Evolutionary conservation across 2,888 invertebrate genomes (phyloP), one percentile per base, ranked within the genome.

Genomic region (Agriopis marginaria): DNA sequence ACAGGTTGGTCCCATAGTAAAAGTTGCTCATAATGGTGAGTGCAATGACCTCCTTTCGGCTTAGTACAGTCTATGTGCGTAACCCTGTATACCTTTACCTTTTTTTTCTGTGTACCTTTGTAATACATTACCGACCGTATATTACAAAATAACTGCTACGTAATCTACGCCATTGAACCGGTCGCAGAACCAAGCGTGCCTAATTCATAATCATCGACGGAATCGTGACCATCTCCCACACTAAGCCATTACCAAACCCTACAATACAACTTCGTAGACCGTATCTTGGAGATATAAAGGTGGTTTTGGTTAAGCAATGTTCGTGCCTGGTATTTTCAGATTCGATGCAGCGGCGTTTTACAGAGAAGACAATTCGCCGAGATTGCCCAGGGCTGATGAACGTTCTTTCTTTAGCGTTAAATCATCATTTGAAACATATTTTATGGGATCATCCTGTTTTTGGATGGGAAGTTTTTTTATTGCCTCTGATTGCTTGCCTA

Each of bases 181-280:
- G 42, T 56, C 55, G 75, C 70, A 66, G 77, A 71, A 47, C 72
- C 73, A 70, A 85, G 80, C 87, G 87, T 82, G 76, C 81, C 87
- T 87, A 89, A 89, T 89, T 87, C 87, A 84, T 89, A 89, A 89
- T 89, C 88, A 88, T 87, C 87, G 82, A 79, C 47, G 63, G 63
- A 63, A 55, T 70, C 70, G 71, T 68, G 63, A 67, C 68, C 54
- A 66, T 71, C 70, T 70, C 70, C 66, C 44, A 69, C 73, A 68
- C 63, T 40, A 61, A 58, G 32, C 69, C 62, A 72, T 68, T 73
- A 63, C 50, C 66, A 40, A 73, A 44, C n/a, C 49, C 44, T 58
- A 50, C 23, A 23, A 53, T 67, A 61, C 72, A 58, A 47, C 51
- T 59, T 11, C 9, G 17, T 59, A 7, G 56, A 56, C 68, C 59